These are phyloP conservation scores for Actenoides hombroni DNA, from an alignment of 2,113 vertebrate genomes.

Conservation along the genomic window DNA sequence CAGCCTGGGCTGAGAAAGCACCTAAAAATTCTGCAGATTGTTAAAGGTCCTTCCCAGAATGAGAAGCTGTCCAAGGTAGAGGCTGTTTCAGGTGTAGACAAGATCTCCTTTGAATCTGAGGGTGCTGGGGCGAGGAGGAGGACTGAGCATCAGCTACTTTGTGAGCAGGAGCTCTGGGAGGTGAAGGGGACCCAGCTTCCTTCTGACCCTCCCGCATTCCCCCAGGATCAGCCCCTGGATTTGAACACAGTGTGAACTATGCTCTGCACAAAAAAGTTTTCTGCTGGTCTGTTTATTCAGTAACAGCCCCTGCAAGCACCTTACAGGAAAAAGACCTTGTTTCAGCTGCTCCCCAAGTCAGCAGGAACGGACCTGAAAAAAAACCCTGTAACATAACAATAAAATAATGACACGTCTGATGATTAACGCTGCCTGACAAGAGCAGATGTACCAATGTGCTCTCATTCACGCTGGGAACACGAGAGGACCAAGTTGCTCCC, in stretches of 20 bases:
- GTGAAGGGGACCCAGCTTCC: not conserved
- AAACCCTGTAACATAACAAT: not conserved
- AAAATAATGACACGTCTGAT: not conserved
- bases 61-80: not conserved
- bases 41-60: not conserved
- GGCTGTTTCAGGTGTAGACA: not conserved
- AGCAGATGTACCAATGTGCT: fast-evolving
- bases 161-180: not conserved
- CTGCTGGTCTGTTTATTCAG: not conserved
- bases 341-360: not conserved
- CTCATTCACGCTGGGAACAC: fast-evolving
- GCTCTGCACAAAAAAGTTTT: not conserved
- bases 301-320: not conserved
- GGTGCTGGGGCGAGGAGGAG: not conserved
- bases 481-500: not conserved
- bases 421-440: not conserved
- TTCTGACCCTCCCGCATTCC: not conserved
- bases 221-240: not conserved
- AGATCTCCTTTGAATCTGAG: not conserved
- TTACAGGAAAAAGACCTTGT: not conserved
- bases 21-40: not conserved
- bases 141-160: not conserved
- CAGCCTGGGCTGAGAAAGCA: not conserved
- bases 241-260: fast-evolving
- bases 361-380: not conserved